A percentile compares a stretch with the other conserved stretches of the same genome.
phyloP scores from a whole-genome alignment of 2,113 vertebrate genomes.

The Aleadryas rufinucha region DNA sequence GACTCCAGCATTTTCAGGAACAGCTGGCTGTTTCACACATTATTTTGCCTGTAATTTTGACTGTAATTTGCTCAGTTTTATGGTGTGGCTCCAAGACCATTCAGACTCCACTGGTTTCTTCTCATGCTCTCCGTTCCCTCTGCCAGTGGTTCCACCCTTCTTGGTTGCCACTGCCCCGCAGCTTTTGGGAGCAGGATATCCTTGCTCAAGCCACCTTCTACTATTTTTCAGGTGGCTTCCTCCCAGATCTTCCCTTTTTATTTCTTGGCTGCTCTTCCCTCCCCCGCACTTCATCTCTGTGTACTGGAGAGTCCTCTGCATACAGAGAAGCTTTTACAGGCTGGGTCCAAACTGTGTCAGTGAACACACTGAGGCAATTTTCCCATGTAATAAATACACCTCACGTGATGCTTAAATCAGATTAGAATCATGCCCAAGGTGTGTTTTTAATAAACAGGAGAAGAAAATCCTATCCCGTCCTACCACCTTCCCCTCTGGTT shows the following conservation, averaged over 20 bases:
- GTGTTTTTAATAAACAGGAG: constrained; percentile 44
- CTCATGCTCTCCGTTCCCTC: neutral
- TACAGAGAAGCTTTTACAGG: neutral
- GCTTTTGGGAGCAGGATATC: neutral
- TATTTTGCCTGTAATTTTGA: fast-evolving
- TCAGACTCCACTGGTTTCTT: neutral
- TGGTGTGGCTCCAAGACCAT: neutral
- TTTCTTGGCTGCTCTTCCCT: neutral
- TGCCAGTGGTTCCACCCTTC: neutral
- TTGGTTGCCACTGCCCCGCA: neutral
- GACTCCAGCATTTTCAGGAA: neutral
- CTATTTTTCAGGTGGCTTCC: neutral
- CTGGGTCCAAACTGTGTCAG: neutral
- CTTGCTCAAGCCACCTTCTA: neutral
- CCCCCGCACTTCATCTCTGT: fast-evolving
- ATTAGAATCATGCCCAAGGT: constrained; percentile 41
- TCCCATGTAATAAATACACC: constrained; percentile 42
- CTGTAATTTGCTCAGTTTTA: neutral
- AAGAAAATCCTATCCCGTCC: constrained; percentile 17
- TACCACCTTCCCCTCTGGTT: constrained; percentile 25
- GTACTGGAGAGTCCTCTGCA: neutral
- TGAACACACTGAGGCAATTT: constrained; percentile 45
- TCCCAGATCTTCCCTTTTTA: neutral
- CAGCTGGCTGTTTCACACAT: neutral
- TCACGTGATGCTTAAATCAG: constrained; percentile 42